Base-by-base conservation (phyloP, 2,797 vertebrate genomes). In the Helostoma temminkii region DNA sequence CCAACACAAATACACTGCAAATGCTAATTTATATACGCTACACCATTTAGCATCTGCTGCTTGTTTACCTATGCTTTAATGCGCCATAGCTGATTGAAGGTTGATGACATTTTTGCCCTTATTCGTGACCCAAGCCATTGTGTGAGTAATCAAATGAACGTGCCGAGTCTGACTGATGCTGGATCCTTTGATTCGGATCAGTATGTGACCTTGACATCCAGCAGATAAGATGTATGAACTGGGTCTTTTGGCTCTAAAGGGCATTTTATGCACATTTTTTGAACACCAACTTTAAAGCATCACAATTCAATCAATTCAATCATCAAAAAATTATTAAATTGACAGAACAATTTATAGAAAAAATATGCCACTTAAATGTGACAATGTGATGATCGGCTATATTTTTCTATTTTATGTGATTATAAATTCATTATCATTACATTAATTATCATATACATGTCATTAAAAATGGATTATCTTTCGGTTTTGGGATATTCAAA, bases 131-230 rank as follows among this genome's bases (percentile, higher is more conserved):
- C 9, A 0, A 9, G 64, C 21, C 58, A 3, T 68, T 0, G 63
- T 50, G 66, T 24, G 58, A 21, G 75, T 71, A 56, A 82, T 79
- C 59, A 79, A 66, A 46, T 7, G 43, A 76, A 70, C 12, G 1
- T 4, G 19, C 24, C 15, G 0, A 10, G 74, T 36, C 61, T 85
- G 81, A 88, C 76, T 82, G 76, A 75, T 65, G 53, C 36, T 28
- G 0, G 37, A 47, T 24, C 18, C 39, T 58, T 72, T 70, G 18
- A 37, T 67, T 64, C 28, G 0, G n/a, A 54, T 59, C 10, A 5
- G 28, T 1, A 5, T 12, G 39, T 55, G 70, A 81, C 78, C 78
- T 85, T 66, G 59, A 55, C 28, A 24, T 8, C 19, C 14, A 54
- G 19, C 53, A 24, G 47, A 24, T 21, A 32, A 19, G 12, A 30